phyloP scores from a whole-genome alignment of 2,888 invertebrate species.

The Cataglyphis altisquamis region DNA sequence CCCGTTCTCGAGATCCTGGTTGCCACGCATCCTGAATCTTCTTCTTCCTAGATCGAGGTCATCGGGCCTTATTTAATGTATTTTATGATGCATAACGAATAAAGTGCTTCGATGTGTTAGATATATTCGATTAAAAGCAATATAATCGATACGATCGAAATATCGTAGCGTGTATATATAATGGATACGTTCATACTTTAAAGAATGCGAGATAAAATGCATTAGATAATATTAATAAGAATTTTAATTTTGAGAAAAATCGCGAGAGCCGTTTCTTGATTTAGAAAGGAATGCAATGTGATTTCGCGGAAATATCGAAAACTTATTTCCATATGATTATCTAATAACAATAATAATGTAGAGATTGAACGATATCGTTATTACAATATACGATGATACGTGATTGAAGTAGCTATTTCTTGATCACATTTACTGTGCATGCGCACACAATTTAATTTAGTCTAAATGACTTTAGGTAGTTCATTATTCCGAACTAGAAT shows the following conservation, averaged over 20 bases:
- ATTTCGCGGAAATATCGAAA: constrained; percentile 3
- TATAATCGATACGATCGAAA: neutral
- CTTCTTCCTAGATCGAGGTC: constrained; percentile 66
- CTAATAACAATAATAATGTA: constrained; percentile 38
- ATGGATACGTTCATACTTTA: neutral
- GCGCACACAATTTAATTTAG: constrained; percentile 7
- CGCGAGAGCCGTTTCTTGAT: neutral
- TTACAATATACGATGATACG: constrained; percentile 25
- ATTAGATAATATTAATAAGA: neutral
- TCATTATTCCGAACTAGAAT: constrained; percentile 30
- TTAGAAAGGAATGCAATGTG: neutral
- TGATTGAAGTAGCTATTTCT: neutral
- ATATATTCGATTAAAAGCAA: neutral
- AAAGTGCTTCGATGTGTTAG: neutral
- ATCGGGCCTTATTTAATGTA: constrained; percentile 25
- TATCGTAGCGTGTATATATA: neutral
- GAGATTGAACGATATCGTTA: constrained; percentile 3
- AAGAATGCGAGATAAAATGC: neutral
- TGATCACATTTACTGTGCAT: neutral
- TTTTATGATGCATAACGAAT: constrained; percentile 61
- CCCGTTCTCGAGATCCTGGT: constrained; percentile 57
- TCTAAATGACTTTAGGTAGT: constrained; percentile 24
- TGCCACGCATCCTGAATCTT: constrained; percentile 45
- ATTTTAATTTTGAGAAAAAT: neutral
- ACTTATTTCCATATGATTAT: constrained; percentile 31